phyloP scores from a whole-genome alignment of 2,113 vertebrate genomes.

The Bombycilla garrulus region DNA sequence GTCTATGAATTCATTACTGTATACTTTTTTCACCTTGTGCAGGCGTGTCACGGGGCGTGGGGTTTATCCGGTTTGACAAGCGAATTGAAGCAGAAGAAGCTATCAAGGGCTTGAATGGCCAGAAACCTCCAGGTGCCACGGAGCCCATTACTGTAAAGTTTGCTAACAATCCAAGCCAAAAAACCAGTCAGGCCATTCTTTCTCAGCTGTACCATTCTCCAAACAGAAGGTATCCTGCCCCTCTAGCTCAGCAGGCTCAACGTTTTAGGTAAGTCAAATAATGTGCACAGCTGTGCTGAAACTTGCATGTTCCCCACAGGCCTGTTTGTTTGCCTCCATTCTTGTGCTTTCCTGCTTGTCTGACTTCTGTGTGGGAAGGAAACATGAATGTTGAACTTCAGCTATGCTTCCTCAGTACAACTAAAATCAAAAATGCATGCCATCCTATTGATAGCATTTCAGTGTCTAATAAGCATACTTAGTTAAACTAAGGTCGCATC shows the following conservation, averaged over 20 bases:
- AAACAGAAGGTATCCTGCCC: constrained; percentile 95
- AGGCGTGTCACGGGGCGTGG: constrained; percentile 96
- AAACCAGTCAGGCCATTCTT: constrained; percentile 95
- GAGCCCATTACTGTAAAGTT: constrained; percentile 99
- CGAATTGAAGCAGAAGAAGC: constrained; percentile 98
- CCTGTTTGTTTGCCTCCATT: neutral
- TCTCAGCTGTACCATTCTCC: constrained; percentile 98
- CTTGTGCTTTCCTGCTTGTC: neutral
- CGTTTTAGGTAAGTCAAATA: constrained; percentile 90
- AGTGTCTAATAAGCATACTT: neutral
- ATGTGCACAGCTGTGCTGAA: neutral
- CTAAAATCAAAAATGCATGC: neutral
- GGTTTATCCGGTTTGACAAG: constrained; percentile 98
- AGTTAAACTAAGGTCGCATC: neutral
- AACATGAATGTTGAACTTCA: neutral
- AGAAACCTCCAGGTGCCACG: constrained; percentile 93
- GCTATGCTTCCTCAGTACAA: neutral
- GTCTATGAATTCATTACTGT: neutral
- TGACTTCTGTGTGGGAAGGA: neutral
- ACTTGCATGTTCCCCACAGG: neutral
- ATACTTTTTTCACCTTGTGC: neutral
- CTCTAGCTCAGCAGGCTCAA: constrained; percentile 97
- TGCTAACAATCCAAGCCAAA: constrained; percentile 99
- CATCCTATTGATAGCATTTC: neutral
- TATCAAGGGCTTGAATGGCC: constrained; percentile 97